A percentile compares a stretch with the other conserved stretches of the same genome.
Evolutionary conservation across 2,797 vertebrate genomes (phyloP).

Genomic region (Scomberomorus guttatus): DNA sequence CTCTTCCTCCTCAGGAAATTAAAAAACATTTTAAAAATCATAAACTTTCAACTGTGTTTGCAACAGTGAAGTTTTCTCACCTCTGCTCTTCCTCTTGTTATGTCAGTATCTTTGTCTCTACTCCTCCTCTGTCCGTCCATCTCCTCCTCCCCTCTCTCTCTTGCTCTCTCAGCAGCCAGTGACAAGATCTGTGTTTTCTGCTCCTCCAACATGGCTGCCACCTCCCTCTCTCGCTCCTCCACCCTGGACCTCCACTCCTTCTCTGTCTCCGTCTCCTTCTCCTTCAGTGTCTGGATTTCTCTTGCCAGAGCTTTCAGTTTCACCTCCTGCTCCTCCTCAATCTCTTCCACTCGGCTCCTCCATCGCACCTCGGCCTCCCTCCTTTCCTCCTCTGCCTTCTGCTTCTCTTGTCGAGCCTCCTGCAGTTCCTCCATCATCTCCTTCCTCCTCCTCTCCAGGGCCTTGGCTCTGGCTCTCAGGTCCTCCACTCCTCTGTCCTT

Average conservation of each 20-base stretch:
- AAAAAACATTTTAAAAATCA: not conserved
- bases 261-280: slow-evolving; percentile 35
- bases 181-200: slow-evolving; percentile 65
- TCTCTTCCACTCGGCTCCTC: slow-evolving; percentile 55
- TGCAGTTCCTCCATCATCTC: slow-evolving; percentile 63
- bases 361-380: slow-evolving; percentile 76
- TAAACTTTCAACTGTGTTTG: too few species aligned
- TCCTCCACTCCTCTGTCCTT: slow-evolving; percentile 59
- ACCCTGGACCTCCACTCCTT: slow-evolving; percentile 29
- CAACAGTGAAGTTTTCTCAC: not conserved
- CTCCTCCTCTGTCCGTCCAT: slow-evolving; percentile 22
- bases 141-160: slow-evolving; percentile 24
- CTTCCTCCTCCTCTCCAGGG: slow-evolving; percentile 56
- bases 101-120: slow-evolving; percentile 1
- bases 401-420: slow-evolving; percentile 41
- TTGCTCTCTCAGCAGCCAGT: not conserved
- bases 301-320: slow-evolving; percentile 17
- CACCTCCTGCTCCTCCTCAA: slow-evolving; percentile 50
- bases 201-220: slow-evolving; percentile 72
- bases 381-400: slow-evolving; percentile 50
- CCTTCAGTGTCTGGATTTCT: slow-evolving; percentile 31
- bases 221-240: slow-evolving; percentile 49
- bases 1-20: slow-evolving; percentile 1
- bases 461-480: slow-evolving; percentile 54
- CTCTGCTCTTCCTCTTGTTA: slow-evolving; percentile 14